Conservation (phyloP, 1,140 invertebrate genomes). For the Aphelinus certus region DNA sequence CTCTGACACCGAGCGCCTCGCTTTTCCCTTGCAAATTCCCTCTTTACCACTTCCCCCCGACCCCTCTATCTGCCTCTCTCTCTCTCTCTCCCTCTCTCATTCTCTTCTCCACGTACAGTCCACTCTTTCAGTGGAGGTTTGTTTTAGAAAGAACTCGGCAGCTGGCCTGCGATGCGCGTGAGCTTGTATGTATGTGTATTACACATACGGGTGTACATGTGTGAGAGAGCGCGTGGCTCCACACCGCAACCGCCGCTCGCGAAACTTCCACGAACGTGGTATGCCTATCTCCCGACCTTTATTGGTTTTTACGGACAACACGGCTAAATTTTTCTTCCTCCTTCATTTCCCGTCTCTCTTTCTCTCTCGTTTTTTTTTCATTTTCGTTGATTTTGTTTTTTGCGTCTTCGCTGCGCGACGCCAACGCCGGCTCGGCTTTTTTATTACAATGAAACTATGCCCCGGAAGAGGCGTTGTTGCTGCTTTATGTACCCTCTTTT, state of each 20-base stretch:
- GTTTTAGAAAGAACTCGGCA: constrained; percentile 61
- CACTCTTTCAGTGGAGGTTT: constrained; percentile 48
- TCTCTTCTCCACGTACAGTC: too few relatives aligned
- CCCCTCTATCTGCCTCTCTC: constrained; percentile 50
- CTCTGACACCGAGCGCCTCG: constrained; percentile 57
- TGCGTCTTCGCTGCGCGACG: not conserved
- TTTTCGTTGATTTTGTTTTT: constrained; percentile 26
- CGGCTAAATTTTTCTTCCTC: constrained; percentile 52
- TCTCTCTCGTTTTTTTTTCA: constrained; percentile 4
- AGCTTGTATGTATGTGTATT: constrained; percentile 42
- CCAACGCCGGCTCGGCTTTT: not conserved
- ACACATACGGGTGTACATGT: constrained; percentile 11
- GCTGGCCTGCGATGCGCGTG: constrained; percentile 22
- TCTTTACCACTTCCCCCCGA: constrained; percentile 61
- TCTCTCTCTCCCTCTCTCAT: constrained; percentile 12
- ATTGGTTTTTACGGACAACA: constrained; percentile 64
- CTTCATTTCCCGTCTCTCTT: not conserved
- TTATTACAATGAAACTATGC: constrained; percentile 16
- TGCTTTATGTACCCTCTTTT: constrained; percentile 14
- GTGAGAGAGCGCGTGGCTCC: constrained; percentile 20
- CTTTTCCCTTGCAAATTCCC: constrained; percentile 64
- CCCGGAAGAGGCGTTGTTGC: not conserved
- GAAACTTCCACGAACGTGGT: constrained; percentile 56
- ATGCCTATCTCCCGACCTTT: constrained; percentile 57
- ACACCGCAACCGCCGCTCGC: constrained; percentile 46